phyloP scores from a whole-genome alignment of 2,888 invertebrate genomes.

The Zhuqinia jingwanae region DNA sequence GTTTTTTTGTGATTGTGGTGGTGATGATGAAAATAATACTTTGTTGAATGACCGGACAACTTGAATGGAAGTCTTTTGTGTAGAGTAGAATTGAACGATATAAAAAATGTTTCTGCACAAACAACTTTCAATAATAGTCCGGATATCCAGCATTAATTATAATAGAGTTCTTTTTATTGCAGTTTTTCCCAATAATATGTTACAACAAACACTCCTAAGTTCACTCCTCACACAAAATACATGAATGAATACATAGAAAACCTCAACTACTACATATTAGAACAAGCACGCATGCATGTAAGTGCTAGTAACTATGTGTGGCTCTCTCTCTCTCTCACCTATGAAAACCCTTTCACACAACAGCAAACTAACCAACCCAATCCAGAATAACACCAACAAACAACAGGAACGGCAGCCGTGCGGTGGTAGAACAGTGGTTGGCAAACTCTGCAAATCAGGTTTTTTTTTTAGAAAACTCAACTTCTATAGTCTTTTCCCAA shows the following conservation, averaged over 20 bases:
- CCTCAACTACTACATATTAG: neutral
- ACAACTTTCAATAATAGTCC: neutral
- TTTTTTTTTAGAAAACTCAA: constrained; percentile 44
- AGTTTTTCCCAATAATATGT: neutral
- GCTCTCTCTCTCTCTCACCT: too few relatives aligned
- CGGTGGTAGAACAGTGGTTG: too few relatives aligned
- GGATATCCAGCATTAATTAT: neutral
- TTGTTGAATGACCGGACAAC: constrained; percentile 5
- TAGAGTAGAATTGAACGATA: neutral
- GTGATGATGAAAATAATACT: constrained; percentile 19
- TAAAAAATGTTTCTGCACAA: neutral
- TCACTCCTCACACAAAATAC: too few relatives aligned
- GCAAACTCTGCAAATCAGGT: constrained; percentile 22
- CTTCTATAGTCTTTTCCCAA: constrained; percentile 49
- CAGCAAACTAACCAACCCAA: neutral
- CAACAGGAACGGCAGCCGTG: too few relatives aligned
- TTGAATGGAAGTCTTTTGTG: constrained; percentile 22
- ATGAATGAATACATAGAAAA: constrained; percentile 31
- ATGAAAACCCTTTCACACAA: neutral
- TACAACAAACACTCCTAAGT: neutral
- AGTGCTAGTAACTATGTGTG: neutral
- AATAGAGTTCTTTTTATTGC: neutral
- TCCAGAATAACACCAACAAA: too few relatives aligned
- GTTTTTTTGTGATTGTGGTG: neutral
- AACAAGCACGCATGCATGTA: neutral